phyloP scores from a whole-genome alignment of 2,888 invertebrate genomes.

The Synanthedon vespiformis region DNA sequence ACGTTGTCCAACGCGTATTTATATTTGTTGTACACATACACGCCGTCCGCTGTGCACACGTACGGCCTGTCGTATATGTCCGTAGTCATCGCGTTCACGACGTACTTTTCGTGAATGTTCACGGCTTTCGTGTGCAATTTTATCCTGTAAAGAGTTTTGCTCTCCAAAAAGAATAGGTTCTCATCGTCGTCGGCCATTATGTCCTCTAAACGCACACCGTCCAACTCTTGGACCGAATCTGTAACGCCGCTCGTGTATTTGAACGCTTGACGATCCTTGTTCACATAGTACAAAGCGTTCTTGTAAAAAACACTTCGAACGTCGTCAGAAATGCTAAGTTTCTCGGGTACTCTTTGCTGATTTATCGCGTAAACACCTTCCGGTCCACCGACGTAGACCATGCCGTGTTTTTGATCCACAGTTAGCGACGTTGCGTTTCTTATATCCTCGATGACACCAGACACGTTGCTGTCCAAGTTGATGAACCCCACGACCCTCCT shows the following conservation, averaged over 20 bases:
- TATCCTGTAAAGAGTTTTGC: conserved; percentile 32
- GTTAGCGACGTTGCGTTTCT: conserved; percentile 48
- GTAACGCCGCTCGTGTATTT: conserved; percentile 40
- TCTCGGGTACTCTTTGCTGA: conserved; percentile 31
- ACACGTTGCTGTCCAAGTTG: conserved; percentile 25
- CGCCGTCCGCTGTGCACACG: conserved; percentile 33
- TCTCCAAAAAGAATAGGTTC: conserved; percentile 40
- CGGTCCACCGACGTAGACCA: conserved; percentile 42
- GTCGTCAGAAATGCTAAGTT: conserved; percentile 38
- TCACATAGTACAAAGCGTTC: conserved; percentile 39
- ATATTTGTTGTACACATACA: conserved; percentile 49
- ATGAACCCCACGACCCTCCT: conserved; percentile 33
- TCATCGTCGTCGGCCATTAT: conserved; percentile 43
- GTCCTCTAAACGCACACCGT: conserved; percentile 29
- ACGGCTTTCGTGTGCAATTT: conserved; percentile 41
- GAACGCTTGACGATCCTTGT: conserved; percentile 30
- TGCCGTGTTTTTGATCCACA: conserved; percentile 36
- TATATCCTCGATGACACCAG: conserved; percentile 37
- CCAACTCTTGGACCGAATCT: conserved; percentile 27
- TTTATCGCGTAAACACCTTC: conserved; percentile 46
- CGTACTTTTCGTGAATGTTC: conserved; percentile 35
- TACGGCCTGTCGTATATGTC: conserved; percentile 34
- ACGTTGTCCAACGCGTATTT: conserved; percentile 49
- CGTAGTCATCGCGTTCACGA: conserved; percentile 27
- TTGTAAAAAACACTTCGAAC: conserved; percentile 39